These are phyloP conservation scores for Setipinna tenuifilis DNA, from an alignment of 2,797 vertebrate genomes.

Conservation along the genomic window DNA sequence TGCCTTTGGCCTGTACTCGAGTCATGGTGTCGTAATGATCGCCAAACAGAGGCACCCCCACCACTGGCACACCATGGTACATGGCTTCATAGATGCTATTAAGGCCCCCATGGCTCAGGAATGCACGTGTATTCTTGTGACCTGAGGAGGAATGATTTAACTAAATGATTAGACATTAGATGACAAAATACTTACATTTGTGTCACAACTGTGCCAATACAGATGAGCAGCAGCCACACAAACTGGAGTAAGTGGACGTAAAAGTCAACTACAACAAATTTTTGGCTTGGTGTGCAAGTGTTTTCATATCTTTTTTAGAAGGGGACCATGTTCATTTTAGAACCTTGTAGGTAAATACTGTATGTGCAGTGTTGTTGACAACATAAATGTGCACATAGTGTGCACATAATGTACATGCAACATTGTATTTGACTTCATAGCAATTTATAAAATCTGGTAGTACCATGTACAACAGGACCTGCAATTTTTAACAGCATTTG, in stretches of 20 bases:
- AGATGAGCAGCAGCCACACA: too few species aligned
- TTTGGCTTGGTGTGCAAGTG: too few species aligned
- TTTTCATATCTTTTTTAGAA: too few species aligned
- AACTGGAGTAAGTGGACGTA: too few species aligned
- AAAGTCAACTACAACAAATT: too few species aligned
- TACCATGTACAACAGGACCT: neutral
- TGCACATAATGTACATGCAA: too few species aligned
- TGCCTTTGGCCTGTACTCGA: conserved; percentile 94
- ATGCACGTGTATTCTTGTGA: conserved; percentile 88
- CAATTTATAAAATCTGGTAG: neutral
- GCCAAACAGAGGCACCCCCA: conserved; percentile 95
- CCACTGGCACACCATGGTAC: conserved; percentile 97
- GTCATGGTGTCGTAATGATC: conserved; percentile 99
- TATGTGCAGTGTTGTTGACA: neutral
- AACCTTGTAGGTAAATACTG: too few species aligned
- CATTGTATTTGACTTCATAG: too few species aligned
- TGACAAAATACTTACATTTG: neutral
- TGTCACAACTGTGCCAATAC: too few species aligned
- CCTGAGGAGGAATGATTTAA: conserved; percentile 81
- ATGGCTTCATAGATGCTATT: conserved; percentile 99
- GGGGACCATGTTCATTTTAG: too few species aligned
- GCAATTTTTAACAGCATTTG: neutral
- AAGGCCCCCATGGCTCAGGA: conserved; percentile 94
- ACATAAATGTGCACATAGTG: neutral
- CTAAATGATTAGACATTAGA: too few species aligned